Evolutionary conservation across 2,113 vertebrate species (phyloP).

Genomic region (Albula glossodonta): DNA sequence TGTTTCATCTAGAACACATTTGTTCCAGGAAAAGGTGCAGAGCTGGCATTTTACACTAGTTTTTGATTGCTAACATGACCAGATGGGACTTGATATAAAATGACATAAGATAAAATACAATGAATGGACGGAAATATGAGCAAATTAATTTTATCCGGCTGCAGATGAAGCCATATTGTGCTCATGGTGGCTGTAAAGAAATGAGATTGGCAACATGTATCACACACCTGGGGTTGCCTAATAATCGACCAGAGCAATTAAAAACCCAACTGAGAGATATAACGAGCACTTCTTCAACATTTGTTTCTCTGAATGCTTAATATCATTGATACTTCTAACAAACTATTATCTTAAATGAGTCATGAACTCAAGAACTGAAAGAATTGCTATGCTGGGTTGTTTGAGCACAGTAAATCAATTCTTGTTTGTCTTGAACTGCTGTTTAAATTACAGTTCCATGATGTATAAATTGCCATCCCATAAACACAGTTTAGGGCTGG

Average conservation of each 20-base stretch:
- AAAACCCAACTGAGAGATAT: too few relatives aligned
- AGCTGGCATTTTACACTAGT: background rate
- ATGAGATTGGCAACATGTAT: background rate
- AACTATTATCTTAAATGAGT: background rate
- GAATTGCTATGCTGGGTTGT: background rate
- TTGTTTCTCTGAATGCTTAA: background rate
- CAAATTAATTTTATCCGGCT: background rate
- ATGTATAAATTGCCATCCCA: too few relatives aligned
- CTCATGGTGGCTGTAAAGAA: background rate
- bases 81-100: background rate
- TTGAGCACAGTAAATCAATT: too few relatives aligned
- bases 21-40: background rate
- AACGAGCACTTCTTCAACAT: too few relatives aligned
- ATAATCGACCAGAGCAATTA: too few relatives aligned
- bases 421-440: too few relatives aligned
- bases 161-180: background rate
- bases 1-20: background rate
- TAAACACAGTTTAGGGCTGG: too few relatives aligned
- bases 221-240: background rate
- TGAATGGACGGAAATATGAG: slow-evolving; percentile 1
- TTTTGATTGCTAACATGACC: background rate
- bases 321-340: background rate
- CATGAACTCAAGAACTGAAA: background rate
- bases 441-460: too few relatives aligned
- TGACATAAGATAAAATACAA: slow-evolving; percentile 1